Conservation (phyloP, 1,140 invertebrate species). For the Neodiprion lecontei region DNA sequence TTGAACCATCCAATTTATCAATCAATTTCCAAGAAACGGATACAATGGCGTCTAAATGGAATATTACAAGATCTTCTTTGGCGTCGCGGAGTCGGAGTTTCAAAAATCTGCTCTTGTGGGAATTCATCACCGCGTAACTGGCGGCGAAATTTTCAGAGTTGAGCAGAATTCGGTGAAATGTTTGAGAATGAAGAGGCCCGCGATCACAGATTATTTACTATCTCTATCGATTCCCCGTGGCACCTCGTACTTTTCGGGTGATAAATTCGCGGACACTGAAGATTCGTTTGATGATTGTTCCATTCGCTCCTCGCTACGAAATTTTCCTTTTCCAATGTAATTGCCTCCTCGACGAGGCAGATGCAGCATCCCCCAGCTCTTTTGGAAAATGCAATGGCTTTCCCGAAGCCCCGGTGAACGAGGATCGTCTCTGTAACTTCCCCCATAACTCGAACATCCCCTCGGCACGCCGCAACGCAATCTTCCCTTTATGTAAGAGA, state of each 20-base stretch:
- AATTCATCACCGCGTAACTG: constrained; percentile 21
- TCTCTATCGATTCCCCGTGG: too few relatives aligned
- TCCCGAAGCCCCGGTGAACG: constrained; percentile 24
- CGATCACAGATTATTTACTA: background rate
- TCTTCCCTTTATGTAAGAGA: constrained; percentile 54
- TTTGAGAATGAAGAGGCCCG: background rate
- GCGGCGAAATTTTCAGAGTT: background rate
- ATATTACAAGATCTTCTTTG: background rate
- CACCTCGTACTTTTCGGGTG: too few relatives aligned
- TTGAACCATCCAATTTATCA: background rate
- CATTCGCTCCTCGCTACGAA: too few relatives aligned
- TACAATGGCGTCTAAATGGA: background rate
- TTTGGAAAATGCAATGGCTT: constrained; percentile 24
- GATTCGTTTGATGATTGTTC: too few relatives aligned
- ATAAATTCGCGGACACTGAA: background rate
- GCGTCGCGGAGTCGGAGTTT: background rate
- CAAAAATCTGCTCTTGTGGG: constrained; percentile 20
- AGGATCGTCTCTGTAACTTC: constrained; percentile 40
- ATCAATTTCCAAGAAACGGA: background rate
- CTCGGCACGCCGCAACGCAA: constrained; percentile 40
- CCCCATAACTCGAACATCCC: constrained; percentile 41
- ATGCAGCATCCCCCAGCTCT: constrained; percentile 42
- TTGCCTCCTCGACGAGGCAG: constrained; percentile 43
- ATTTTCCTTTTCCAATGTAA: constrained; percentile 36
- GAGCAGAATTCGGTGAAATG: background rate